Percentiles rank a stretch among this genome's conserved stretches.
Evolutionary conservation across 64 coral and sea anemone genomes (phyloP).

Genomic region (Astreopora myriophthalma): DNA sequence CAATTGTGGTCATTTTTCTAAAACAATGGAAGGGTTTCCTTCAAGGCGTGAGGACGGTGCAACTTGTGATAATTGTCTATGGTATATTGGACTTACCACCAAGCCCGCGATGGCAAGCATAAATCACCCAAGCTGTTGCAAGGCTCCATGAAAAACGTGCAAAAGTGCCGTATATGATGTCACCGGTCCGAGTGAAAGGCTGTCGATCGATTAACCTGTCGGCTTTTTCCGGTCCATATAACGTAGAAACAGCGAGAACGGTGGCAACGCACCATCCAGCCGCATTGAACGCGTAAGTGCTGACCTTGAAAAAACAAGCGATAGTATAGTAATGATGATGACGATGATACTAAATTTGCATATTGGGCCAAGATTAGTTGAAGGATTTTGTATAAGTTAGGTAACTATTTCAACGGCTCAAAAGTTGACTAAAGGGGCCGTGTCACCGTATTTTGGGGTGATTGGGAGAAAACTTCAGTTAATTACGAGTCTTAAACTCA

Average conservation of each 20-base stretch:
- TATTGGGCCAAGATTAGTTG: too few species aligned
- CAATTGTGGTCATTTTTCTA: too few species aligned
- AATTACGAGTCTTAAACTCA: too few species aligned
- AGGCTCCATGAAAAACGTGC: constrained; percentile 62
- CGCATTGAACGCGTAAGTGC: not conserved
- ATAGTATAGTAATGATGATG: not conserved
- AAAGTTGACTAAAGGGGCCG: too few species aligned
- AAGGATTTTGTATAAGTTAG: too few species aligned
- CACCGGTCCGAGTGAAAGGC: constrained; percentile 24
- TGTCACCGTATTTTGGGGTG: too few species aligned
- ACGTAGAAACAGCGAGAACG: constrained; percentile 1
- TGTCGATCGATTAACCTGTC: constrained; percentile 9
- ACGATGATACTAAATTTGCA: too few species aligned
- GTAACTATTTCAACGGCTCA: too few species aligned
- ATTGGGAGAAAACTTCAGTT: too few species aligned
- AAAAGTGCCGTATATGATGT: constrained; percentile 60
- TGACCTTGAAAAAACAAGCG: not conserved
- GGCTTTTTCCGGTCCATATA: constrained; percentile 58
- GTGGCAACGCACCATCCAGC: constrained; percentile 64
- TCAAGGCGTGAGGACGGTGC: too few species aligned
- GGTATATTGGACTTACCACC: not conserved
- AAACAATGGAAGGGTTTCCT: too few species aligned
- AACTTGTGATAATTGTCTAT: not conserved
- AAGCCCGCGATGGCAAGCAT: constrained; percentile 51
- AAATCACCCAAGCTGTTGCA: constrained; percentile 71